Base-by-base conservation (phyloP, 2,888 invertebrate species). In the Nebria salina region DNA sequence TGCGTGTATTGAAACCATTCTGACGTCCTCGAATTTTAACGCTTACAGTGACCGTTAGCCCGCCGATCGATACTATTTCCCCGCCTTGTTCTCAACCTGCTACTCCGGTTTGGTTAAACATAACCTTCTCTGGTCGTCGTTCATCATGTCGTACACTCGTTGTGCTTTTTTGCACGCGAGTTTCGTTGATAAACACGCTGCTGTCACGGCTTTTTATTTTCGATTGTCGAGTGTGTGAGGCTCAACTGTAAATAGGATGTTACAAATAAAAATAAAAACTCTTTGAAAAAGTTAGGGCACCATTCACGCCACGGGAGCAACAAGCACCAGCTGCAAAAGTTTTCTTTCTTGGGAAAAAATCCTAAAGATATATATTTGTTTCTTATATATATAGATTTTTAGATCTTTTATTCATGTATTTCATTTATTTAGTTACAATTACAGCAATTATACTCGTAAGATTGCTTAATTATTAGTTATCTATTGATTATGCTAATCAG, bases 131-230 rank as follows among this genome's bases (percentile, higher is more conserved):
- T 26, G 6, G 15, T 15, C 70, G 25, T 70, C 70, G 25, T 11
- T 34, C 34, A 70, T 34, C 70, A 25, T 34, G 70, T 70, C 26
- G 6, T 26, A 13, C 66, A 11, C 64, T 54, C 72, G 41, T 79
- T 74, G 79, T 79, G 74, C 74, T 66, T 43, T 78, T 73, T 79
- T 79, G 73, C 79, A 79, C 79, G 74, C 79, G 74, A 79, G 68
- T 79, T 79, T 79, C 74, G 43, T 79, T 79, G 79, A 74, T 79
- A 75, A 79, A 79, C 79, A 78, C 73, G 65, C 65, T 73, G 15
- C 65, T 78, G 78, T 72, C 78, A 78, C 78, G 78, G 64, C 72
- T 73, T 54, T 34, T 70, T 70, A 8, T 13, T 70, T 26, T 26
- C 70, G 5, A 20, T 20, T 34, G 70, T 34, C 70, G 34, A 54